Evolutionary conservation across 2,113 vertebrate species (phyloP).

Genomic region (Tragelaphus strepsiceros): DNA sequence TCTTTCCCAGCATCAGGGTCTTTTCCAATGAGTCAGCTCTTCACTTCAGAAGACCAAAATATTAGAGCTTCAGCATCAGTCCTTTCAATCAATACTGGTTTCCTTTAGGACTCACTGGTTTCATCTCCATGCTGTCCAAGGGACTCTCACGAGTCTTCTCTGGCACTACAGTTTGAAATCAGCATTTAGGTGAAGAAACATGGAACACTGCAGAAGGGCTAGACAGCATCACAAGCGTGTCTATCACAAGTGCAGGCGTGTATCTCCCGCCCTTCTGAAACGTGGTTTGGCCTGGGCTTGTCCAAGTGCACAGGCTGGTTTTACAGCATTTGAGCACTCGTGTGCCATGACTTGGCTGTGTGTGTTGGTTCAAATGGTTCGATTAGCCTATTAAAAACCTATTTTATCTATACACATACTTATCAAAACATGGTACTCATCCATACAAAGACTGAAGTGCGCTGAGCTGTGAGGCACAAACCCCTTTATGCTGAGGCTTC

Average conservation of each 20-base stretch:
- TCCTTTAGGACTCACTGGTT: not conserved
- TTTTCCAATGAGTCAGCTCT: not conserved
- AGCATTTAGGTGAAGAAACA: not conserved
- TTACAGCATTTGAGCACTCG: not conserved
- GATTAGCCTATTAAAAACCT: not conserved
- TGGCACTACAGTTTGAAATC: not conserved
- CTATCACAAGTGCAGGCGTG: not conserved
- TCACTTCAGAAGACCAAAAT: not conserved
- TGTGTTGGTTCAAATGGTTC: not conserved
- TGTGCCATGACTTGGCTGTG: not conserved
- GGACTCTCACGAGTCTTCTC: not conserved
- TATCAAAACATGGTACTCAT: not conserved
- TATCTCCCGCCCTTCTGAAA: not conserved
- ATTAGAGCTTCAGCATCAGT: not conserved
- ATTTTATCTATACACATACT: not conserved
- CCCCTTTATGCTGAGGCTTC: not conserved
- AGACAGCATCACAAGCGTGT: not conserved
- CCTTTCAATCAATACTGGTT: not conserved
- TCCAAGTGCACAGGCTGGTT: conserved; percentile 42
- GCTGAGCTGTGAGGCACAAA: not conserved
- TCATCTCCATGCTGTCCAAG: not conserved
- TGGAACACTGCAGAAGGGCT: not conserved
- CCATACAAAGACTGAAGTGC: not conserved
- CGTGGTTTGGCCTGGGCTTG: conserved; percentile 51
- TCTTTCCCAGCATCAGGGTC: not conserved